Evolutionary conservation across 23 tunicate genomes (phyloP), one percentile per base, ranked within the genome.

Genomic region (Ascidia mentula): DNA sequence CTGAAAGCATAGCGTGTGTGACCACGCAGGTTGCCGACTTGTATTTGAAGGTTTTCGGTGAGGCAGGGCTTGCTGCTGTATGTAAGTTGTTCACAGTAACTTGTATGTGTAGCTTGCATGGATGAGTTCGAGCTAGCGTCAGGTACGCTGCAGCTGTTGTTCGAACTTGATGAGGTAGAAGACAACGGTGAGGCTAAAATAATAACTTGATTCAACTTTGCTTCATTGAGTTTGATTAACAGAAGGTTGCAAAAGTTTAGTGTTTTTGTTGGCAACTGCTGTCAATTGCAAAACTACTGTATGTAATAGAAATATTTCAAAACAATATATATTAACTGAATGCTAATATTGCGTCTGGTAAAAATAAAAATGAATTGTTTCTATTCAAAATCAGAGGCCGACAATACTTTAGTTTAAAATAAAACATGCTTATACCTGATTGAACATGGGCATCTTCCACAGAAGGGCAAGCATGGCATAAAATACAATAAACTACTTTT

Each of bases 1-100:
- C 75, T 88, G 81, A 88, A 88, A 31, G 46, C 61, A 70, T 88
- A 88, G 36, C 69, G 36, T 18, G 80, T 59, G 6, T 71, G 80
- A 45, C 83, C 87, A n/a, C 81, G 38, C 24, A 88, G 75, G 38
- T 77, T 83, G 72, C 37, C 70, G 12, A 83, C 34, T 0, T 78
- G 37, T 38, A 76, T 84, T 24, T 46, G 38, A 40, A 71, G 60
- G 0, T 71, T 34, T 3, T 35, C 35, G 46, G 53, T 81, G 38
- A 42, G 76, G 53, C 86, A 81, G 30, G 24, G 75, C 42, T 38
- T 45, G 8, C 86, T 77, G 0, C 40, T 18, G 37, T 73, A 87
- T 15, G 78, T 35, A 2, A 87, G 76, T 18, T 65, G 87, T 22
- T 81, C 45, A 45, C 86, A 53, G 65, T 53, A 53, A 53, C 24